Percentiles rank a stretch among this genome's conserved stretches.
Conservation (phyloP, 2,888 invertebrate species). For the Tridacna crocea region DNA sequence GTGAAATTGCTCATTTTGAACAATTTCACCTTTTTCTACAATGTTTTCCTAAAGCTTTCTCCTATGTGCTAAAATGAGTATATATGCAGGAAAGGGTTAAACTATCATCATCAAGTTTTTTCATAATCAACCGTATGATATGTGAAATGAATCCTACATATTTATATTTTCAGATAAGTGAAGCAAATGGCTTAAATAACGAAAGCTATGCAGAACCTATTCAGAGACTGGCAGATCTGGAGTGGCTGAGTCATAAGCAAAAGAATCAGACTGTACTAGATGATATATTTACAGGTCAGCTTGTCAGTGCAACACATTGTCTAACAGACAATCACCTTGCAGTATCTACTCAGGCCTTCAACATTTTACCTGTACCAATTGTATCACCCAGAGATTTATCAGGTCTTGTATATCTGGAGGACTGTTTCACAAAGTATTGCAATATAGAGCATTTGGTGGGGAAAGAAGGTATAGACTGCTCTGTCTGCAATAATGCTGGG, state of each 20-base stretch:
- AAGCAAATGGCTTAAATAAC: slow-evolving; percentile 78
- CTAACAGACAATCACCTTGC: slow-evolving; percentile 77
- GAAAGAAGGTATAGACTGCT: slow-evolving; percentile 71
- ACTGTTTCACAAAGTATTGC: slow-evolving; percentile 81
- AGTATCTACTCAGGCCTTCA: slow-evolving; percentile 81
- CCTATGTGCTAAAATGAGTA: no score
- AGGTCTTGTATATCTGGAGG: slow-evolving; percentile 77
- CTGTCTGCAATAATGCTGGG: slow-evolving; percentile 48
- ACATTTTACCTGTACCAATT: slow-evolving; percentile 81
- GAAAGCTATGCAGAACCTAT: slow-evolving; percentile 81
- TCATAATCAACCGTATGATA: no score
- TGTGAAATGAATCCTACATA: no score
- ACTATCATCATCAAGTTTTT: no score
- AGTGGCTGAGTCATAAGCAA: slow-evolving; percentile 83
- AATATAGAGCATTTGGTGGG: slow-evolving; percentile 78
- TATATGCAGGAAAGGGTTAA: no score
- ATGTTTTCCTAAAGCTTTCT: no score
- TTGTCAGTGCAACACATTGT: slow-evolving; percentile 80
- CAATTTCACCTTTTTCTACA: no score
- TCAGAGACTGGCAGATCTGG: slow-evolving; percentile 81
- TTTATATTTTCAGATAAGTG: slow-evolving; percentile 75
- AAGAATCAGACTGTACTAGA: slow-evolving; percentile 79
- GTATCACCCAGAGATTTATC: slow-evolving; percentile 72
- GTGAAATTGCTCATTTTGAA: no score
- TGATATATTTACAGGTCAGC: slow-evolving; percentile 81